Evolutionary conservation across 2,888 invertebrate species (phyloP), one percentile per base, ranked within the genome.

Genomic region (Spilarctia lutea): DNA sequence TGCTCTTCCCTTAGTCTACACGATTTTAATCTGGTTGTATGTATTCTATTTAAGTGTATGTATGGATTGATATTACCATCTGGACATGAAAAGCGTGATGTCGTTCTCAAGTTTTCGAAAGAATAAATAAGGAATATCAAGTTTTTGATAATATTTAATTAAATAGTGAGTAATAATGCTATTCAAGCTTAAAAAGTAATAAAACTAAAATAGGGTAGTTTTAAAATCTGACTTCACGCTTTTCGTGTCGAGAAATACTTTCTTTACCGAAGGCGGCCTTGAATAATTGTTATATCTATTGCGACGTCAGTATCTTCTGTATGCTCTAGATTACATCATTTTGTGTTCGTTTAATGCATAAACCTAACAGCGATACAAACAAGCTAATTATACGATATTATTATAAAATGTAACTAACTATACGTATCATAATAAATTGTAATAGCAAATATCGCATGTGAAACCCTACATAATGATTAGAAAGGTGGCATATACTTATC

Each of bases 201-300:
- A 24, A 24, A 52, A 8, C 24, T 52, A 52, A 8, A 1, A 52
- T 24, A 8, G 52, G 1, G 24, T 48, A 18, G 20, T 0, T 48
- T 20, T 48, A 6, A 48, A 0, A 24, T 24, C 24, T 52, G 52
- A 52, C 52, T 52, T 52, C 52, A 52, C 7, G 52, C 52, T 52
- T 52, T 48, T 52, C 24, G 24, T 0, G 52, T 52, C 52, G 52
- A 24, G 74, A 75, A 76, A 79, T 83, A 73, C 76, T 68, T 80
- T 75, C 79, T 79, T 81, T 65, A 82, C 83, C 83, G 79, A 82
- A 78, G 76, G 83, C 80, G 81, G 83, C 85, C 82, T 85, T 85
- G 78, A 75, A 79, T 84, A 77, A 83, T 70, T 63, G 75, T 78
- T 78, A 77, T 79, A 84, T 84, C 84, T 76, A 73, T 81, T 76